Percentiles rank a stretch among this genome's conserved stretches.
phyloP scores from a whole-genome alignment of 2,797 vertebrate species.

The Prunella strophiata region DNA sequence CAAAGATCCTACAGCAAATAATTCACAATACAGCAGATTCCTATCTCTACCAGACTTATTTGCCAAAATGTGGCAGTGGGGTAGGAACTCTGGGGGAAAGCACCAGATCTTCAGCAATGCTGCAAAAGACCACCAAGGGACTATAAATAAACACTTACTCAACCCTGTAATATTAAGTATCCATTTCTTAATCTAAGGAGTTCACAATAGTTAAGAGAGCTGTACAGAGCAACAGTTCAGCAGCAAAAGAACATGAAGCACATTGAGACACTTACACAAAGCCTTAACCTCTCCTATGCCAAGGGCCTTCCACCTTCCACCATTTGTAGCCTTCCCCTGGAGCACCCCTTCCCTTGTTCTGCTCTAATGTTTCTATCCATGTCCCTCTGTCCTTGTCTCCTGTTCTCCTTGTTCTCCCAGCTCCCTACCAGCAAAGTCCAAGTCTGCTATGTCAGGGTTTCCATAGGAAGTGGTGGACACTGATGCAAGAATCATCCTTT shows the following conservation, averaged over 20 bases:
- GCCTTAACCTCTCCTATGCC: neutral
- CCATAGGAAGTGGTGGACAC: neutral
- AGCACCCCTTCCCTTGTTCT: neutral
- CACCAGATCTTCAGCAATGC: neutral
- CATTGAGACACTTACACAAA: fast-evolving
- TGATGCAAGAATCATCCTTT: neutral
- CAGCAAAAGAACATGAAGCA: neutral
- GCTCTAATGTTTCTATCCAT: neutral
- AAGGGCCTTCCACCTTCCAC: neutral
- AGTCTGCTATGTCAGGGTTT: neutral
- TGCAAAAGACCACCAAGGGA: neutral
- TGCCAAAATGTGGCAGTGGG: neutral
- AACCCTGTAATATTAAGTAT: neutral
- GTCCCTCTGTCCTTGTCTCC: neutral
- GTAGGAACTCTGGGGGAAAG: neutral
- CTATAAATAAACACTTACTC: neutral
- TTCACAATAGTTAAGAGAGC: neutral
- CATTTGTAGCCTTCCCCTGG: neutral
- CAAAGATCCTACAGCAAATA: neutral
- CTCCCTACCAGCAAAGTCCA: neutral
- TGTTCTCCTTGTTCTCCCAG: neutral
- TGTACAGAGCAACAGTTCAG: neutral
- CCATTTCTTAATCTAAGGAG: neutral
- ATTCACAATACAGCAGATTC: neutral
- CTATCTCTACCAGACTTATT: neutral